A percentile compares a stretch with the other conserved stretches of the same genome.
These are phyloP conservation scores for Protobothrops flavoviridis DNA, from an alignment of 2,113 vertebrate species.

Conservation along the genomic window DNA sequence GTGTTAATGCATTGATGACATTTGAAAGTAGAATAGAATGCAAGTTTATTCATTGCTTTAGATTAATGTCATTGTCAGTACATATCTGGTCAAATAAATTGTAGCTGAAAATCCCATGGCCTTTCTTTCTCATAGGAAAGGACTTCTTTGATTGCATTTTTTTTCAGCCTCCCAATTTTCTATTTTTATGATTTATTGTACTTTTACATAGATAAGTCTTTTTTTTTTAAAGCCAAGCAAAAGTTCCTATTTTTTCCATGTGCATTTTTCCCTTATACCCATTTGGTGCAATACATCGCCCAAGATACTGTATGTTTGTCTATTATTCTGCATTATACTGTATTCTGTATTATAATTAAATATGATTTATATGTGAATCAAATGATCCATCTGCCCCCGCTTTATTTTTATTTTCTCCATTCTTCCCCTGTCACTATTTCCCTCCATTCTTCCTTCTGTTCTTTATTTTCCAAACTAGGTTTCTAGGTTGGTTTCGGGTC, in stretches of 20 bases:
- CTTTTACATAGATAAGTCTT: background rate
- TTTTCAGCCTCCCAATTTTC: background rate
- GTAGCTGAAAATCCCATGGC: background rate
- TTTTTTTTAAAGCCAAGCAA: background rate
- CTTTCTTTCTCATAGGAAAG: background rate
- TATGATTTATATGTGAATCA: no score
- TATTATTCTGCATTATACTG: no score
- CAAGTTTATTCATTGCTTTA: background rate
- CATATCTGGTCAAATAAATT: background rate
- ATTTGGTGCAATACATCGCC: background rate
- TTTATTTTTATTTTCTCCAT: background rate
- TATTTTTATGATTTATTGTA: background rate
- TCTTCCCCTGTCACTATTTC: background rate
- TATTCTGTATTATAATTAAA: no score
- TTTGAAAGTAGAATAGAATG: background rate
- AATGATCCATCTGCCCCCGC: no score
- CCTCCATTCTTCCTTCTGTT: no score
- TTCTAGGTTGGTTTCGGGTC: background rate
- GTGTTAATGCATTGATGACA: background rate
- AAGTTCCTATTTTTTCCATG: background rate
- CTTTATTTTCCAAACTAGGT: background rate
- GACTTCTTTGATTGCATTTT: background rate
- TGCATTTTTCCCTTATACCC: background rate
- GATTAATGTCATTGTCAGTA: background rate
- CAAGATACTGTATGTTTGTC: background rate